Evolutionary conservation across 1,140 invertebrate species (phyloP), one percentile per base, ranked within the genome.

Genomic region (Cryptotermes secundus): DNA sequence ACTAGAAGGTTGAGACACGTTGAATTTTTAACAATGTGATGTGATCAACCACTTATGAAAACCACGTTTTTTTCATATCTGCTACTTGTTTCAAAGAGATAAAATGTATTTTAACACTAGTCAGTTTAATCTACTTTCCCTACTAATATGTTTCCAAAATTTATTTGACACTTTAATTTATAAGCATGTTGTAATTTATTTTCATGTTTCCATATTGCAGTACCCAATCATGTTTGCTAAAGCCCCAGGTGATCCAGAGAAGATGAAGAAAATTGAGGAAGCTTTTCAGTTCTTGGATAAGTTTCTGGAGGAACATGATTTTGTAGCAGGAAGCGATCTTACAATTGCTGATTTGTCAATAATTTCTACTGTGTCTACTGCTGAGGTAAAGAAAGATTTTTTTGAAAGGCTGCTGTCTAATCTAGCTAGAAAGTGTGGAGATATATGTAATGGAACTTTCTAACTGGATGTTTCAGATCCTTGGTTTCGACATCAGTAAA

Each of bases 301-400:
- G 4, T 94, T 95, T 89, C 89, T 96, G 36, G 92, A 94, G 81
- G 92, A 91, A 0, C 90, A 93, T 86, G 90, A 92, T 79, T 96
- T 92, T 88, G 92, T 90, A 3, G 94, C 94, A 16, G 95, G 95
- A 22, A 90, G 93, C 84, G 91, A 91, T 34, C 88, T 96, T 24
- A 96, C 95, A 34, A 88, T 97, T 19, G 96, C 96, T 14, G 96
- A 96, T 87, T 89, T 95, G 26, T 87, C 92, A 31, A 86, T 95
- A 49, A 88, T 93, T 19, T 91, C 93, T 16, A 90, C 90, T 2
- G 90, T 95, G 24, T 93, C 94, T 36, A 94, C 93, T 82, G 91
- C 92, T 85, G 93, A 96, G 90, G 93, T 91, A 87, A 87, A 12
- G 82, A 72, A 31, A 72, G 2, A 22, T 12, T 1, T 24, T 80